Percentiles rank a stretch among this genome's conserved stretches.
Evolutionary conservation across 2,888 invertebrate genomes (phyloP).

Genomic region (Hybos culiciformis): DNA sequence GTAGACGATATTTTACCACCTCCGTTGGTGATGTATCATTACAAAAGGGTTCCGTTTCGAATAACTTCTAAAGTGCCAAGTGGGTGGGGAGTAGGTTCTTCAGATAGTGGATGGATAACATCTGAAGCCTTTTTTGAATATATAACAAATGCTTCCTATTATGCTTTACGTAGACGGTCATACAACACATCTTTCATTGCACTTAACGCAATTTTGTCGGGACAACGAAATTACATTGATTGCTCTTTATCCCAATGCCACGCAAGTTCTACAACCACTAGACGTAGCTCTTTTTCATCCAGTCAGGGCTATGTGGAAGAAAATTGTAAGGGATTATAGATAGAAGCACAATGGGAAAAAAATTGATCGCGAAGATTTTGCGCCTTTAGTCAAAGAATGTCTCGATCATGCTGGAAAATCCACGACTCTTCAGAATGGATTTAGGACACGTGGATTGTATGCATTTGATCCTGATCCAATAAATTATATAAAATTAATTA

Average conservation of each 20-base stretch:
- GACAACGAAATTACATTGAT: slow-evolving; percentile 3
- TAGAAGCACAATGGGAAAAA: too few species aligned
- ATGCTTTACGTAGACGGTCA: slow-evolving; percentile 30
- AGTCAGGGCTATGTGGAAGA: slow-evolving; percentile 2
- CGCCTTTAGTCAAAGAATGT: slow-evolving; percentile 9
- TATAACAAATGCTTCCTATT: slow-evolving; percentile 26
- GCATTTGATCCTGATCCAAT: too few species aligned
- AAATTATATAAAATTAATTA: too few species aligned
- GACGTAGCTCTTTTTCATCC: slow-evolving; percentile 1
- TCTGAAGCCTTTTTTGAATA: slow-evolving; percentile 28
- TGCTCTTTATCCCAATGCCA: slow-evolving; percentile 1
- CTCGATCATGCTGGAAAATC: slow-evolving; percentile 9
- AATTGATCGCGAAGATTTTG: slow-evolving; percentile 5
- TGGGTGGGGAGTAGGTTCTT: neutral
- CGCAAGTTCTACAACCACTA: neutral
- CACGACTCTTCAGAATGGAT: slow-evolving; percentile 3
- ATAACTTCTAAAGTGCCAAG: slow-evolving; percentile 8
- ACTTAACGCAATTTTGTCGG: slow-evolving; percentile 23
- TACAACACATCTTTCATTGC: slow-evolving; percentile 24
- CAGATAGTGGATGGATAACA: neutral
- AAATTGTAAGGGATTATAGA: neutral
- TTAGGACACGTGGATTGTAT: too few species aligned
- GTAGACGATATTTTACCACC: neutral
- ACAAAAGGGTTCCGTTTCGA: slow-evolving; percentile 4
- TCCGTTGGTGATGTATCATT: slow-evolving; percentile 10